Evolutionary conservation across 2,888 invertebrate genomes (phyloP).

Genomic region (Lithosia quadra): DNA sequence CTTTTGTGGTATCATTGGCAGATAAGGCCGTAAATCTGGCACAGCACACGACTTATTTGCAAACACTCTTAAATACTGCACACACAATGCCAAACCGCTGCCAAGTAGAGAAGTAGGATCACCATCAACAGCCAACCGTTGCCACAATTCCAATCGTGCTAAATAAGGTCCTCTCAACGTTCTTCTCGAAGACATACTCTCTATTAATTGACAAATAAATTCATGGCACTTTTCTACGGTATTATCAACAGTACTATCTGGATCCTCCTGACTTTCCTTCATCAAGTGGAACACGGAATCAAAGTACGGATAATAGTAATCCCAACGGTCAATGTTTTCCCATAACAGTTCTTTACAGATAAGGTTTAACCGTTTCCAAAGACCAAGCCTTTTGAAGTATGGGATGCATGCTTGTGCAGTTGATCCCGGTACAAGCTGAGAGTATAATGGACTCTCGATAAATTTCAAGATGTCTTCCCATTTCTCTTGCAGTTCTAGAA

Average conservation of each 20-base stretch:
- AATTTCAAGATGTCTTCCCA: constrained; percentile 93
- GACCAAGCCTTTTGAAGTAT: constrained; percentile 90
- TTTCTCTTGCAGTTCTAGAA: constrained; percentile 92
- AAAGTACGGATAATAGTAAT: constrained; percentile 91
- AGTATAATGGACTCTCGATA: constrained; percentile 92
- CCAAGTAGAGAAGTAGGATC: constrained; percentile 87
- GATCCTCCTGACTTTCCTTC: constrained; percentile 63
- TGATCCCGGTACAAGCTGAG: constrained; percentile 89
- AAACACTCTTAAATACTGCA: constrained; percentile 93
- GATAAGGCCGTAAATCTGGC: constrained; percentile 92
- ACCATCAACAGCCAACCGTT: constrained; percentile 85
- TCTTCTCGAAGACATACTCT: constrained; percentile 79
- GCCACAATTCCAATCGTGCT: constrained; percentile 92
- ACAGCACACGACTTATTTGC: constrained; percentile 96
- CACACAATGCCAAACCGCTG: constrained; percentile 89
- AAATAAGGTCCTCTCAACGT: constrained; percentile 93
- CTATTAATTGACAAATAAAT: constrained; percentile 82
- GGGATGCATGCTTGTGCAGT: constrained; percentile 91
- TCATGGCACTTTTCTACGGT: constrained; percentile 81
- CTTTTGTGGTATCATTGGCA: constrained; percentile 89
- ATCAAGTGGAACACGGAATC: constrained; percentile 90
- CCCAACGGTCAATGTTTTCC: constrained; percentile 92
- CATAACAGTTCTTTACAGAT: constrained; percentile 91
- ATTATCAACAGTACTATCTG: constrained; percentile 69
- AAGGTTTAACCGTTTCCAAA: constrained; percentile 91